Conservation (phyloP, 2,797 vertebrate species). For the Hoplostethus mediterraneus region DNA sequence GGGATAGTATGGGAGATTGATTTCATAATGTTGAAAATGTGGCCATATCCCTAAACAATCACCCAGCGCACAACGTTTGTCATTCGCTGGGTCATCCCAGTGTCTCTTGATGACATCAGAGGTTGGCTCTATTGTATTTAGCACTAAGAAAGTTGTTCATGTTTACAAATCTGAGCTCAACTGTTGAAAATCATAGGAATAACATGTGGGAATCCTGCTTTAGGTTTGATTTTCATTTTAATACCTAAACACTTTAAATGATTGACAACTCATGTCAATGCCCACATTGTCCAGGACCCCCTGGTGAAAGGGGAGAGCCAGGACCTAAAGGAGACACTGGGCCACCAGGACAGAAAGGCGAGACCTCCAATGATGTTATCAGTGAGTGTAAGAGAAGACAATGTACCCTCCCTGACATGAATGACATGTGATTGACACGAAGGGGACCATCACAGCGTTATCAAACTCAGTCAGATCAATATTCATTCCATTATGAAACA, state of each 20-base stretch:
- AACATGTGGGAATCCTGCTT: neutral
- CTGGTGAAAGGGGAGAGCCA: slow-evolving; percentile 63
- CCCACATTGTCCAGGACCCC: slow-evolving; percentile 36
- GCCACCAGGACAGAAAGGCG: slow-evolving; percentile 83
- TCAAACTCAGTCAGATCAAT: neutral
- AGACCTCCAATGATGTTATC: slow-evolving; percentile 82
- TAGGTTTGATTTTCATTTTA: slow-evolving; percentile 3
- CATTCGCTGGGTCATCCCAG: neutral
- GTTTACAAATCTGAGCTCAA: neutral
- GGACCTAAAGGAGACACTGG: slow-evolving; percentile 84
- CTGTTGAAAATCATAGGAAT: neutral
- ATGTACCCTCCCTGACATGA: slow-evolving; percentile 2
- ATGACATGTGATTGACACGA: neutral
- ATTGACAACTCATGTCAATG: slow-evolving; percentile 7
- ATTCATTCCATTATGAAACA: neutral
- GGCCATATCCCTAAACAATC: too few relatives aligned
- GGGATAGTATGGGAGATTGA: neutral
- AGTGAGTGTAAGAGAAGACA: slow-evolving; percentile 77
- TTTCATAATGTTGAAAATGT: too few relatives aligned
- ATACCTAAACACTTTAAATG: neutral
- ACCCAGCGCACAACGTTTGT: too few relatives aligned
- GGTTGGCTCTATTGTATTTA: neutral
- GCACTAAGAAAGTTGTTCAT: neutral
- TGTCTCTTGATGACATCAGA: slow-evolving; percentile 3
- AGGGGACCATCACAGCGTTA: neutral